Base-by-base conservation (phyloP, 2,113 vertebrate genomes). In the Xenopus borealis region DNA sequence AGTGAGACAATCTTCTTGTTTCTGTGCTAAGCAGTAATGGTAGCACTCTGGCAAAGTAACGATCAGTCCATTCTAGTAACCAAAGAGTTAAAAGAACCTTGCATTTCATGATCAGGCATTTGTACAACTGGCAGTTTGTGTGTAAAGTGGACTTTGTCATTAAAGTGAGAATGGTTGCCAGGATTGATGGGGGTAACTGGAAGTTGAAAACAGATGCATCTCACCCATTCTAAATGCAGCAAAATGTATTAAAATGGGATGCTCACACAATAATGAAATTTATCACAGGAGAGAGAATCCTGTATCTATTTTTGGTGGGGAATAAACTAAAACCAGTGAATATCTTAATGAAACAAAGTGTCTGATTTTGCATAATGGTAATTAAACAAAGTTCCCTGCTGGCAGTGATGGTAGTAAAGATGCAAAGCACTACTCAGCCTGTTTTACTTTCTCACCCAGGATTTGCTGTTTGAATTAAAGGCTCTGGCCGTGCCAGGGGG, bases 321-420 rank as follows among this genome's bases (percentile, higher is more conserved):
- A 75, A 75, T 58, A 10, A 68, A 67, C 46, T 57, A 40, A 73
- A 62, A 62, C 9, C 27, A 57, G 40, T 33, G 40, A 68, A 53
- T 45, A 47, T 62, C 19, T 50, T 47, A 62, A 59, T 68, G 53
- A 67, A 68, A 59, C 10, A 10, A 40, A 62, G 55, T 40, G 33
- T 50, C 65, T 18, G 44, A 62, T 68, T 75, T 62, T 75, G 58
- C 72, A 75, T 68, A 75, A 68, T 68, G 55, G 65, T 75, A 68
- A 75, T 75, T 75, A 75, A 62, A 67, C 8, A 11, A 18, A 75
- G 65, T 16, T 52, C 47, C 72, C 72, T 75, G 72, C 72, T 75
- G 72, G 72, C 57, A 67, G 33, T 20, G 57, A 12, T 13, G 10
- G 53, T 68, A 46, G 57, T 75, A 67, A 47, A 75, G 55, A 75